These are phyloP conservation scores for Portevinia maculata DNA, from an alignment of 2,888 invertebrate species.

Conservation along the genomic window DNA sequence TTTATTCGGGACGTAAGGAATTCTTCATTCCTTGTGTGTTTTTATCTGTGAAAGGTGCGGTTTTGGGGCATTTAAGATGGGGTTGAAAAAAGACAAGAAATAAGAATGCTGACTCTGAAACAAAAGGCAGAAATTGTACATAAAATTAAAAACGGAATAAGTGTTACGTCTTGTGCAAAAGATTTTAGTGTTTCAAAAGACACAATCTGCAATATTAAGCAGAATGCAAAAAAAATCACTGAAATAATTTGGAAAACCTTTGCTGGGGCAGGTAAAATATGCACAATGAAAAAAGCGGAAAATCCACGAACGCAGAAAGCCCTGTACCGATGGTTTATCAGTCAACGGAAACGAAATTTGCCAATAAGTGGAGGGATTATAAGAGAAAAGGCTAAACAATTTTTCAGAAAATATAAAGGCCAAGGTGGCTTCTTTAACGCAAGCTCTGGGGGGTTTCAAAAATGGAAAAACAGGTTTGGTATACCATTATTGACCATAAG, in stretches of 20 bases:
- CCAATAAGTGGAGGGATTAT: neutral
- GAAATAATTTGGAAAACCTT: conserved; percentile 4
- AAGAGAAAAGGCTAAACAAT: conserved; percentile 10
- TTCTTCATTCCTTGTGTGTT: too few species aligned
- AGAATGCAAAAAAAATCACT: conserved; percentile 5
- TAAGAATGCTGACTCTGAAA: conserved; percentile 4
- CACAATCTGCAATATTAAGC: conserved; percentile 7
- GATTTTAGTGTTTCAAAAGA: too few species aligned
- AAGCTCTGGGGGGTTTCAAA: conserved; percentile 17
- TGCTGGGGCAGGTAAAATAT: conserved; percentile 15
- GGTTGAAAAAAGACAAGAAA: conserved; percentile 10
- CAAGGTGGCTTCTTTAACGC: conserved; percentile 11
- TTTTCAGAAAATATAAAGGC: conserved; percentile 1
- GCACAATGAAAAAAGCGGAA: conserved; percentile 6
- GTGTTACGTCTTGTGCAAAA: too few species aligned
- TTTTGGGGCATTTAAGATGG: too few species aligned
- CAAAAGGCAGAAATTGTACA: neutral
- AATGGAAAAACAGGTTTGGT: conserved; percentile 17
- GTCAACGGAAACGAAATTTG: neutral
- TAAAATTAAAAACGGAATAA: neutral
- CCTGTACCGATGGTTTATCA: conserved; percentile 7
- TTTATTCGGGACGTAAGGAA: too few species aligned
- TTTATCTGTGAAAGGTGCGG: too few species aligned
- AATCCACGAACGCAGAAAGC: neutral
- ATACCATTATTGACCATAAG: conserved; percentile 1